Conservation (phyloP, 2,797 vertebrate species). For the Glyptemys insculpta region DNA sequence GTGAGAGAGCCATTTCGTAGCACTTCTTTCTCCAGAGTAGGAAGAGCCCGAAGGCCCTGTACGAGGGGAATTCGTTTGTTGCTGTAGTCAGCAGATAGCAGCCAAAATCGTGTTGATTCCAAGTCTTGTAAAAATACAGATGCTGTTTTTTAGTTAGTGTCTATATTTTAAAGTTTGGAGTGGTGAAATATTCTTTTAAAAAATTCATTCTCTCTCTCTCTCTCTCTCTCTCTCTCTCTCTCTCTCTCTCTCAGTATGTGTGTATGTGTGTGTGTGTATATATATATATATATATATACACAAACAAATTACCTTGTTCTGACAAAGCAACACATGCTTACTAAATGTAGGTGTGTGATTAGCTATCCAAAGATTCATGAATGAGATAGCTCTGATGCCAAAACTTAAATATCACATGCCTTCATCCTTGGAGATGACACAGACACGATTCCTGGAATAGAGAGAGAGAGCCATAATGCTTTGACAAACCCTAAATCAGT, state of each 20-base stretch:
- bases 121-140: slow-evolving; percentile 62
- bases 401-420: not conserved
- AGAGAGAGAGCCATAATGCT: not conserved
- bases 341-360: not conserved
- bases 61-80: slow-evolving; percentile 52
- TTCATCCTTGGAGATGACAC: not conserved
- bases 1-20: slow-evolving; percentile 49
- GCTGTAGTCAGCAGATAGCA: slow-evolving; percentile 63
- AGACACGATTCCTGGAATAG: not conserved
- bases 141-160: slow-evolving; percentile 48
- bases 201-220: slow-evolving; percentile 1
- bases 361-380: not conserved
- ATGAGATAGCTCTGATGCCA: not conserved
- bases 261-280: no score
- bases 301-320: slow-evolving; percentile 22
- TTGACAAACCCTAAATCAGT: slow-evolving; percentile 4
- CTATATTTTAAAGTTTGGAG: slow-evolving; percentile 68
- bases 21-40: slow-evolving; percentile 50
- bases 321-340: accelerated
- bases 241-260: no score
- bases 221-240: no score
- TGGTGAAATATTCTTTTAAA: not conserved
- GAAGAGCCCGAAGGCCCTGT: slow-evolving; percentile 58
- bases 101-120: slow-evolving; percentile 34
- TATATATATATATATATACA: no score